phyloP scores from a whole-genome alignment of 2,888 invertebrate species.

The Lepidochitona cinerea region DNA sequence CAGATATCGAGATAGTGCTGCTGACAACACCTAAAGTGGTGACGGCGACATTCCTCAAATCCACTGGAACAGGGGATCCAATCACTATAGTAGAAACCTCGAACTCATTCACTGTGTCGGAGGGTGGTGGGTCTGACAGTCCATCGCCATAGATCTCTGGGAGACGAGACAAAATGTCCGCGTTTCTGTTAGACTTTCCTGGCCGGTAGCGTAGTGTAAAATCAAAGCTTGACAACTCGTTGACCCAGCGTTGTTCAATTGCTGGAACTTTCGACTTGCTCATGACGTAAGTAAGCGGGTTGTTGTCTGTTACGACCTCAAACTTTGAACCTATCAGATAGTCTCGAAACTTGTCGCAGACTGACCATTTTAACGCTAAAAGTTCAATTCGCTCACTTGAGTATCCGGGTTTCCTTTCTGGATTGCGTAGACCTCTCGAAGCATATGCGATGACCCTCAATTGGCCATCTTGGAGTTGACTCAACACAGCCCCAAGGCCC shows the following conservation, averaged over 20 bases:
- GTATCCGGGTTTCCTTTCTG: slow-evolving; percentile 17
- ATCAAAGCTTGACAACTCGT: slow-evolving; percentile 19
- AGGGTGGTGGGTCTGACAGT: too few species aligned
- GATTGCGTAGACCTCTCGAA: slow-evolving; percentile 13
- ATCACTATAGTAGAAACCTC: too few species aligned
- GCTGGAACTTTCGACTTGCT: slow-evolving; percentile 19
- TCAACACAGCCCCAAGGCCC: slow-evolving; percentile 26
- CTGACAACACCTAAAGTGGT: too few species aligned
- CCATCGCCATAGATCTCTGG: too few species aligned
- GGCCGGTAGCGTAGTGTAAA: slow-evolving; percentile 16
- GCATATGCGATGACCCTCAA: slow-evolving; percentile 29
- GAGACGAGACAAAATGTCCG: slow-evolving; percentile 22
- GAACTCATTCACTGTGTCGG: too few species aligned
- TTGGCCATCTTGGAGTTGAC: slow-evolving; percentile 19
- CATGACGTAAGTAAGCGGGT: slow-evolving; percentile 14
- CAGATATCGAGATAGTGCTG: too few species aligned
- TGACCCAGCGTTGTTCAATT: slow-evolving; percentile 28
- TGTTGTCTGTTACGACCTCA: slow-evolving; percentile 22
- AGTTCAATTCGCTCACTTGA: slow-evolving; percentile 32
- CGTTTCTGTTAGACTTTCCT: slow-evolving; percentile 17
- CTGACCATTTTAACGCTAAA: slow-evolving; percentile 34
- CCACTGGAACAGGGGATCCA: too few species aligned
- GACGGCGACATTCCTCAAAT: too few species aligned
- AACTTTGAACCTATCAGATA: slow-evolving; percentile 23
- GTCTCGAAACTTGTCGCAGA: slow-evolving; percentile 25